A percentile compares a stretch with the other conserved stretches of the same genome.
phyloP scores from a whole-genome alignment of 2,113 vertebrate species.

The Eira barbara region DNA sequence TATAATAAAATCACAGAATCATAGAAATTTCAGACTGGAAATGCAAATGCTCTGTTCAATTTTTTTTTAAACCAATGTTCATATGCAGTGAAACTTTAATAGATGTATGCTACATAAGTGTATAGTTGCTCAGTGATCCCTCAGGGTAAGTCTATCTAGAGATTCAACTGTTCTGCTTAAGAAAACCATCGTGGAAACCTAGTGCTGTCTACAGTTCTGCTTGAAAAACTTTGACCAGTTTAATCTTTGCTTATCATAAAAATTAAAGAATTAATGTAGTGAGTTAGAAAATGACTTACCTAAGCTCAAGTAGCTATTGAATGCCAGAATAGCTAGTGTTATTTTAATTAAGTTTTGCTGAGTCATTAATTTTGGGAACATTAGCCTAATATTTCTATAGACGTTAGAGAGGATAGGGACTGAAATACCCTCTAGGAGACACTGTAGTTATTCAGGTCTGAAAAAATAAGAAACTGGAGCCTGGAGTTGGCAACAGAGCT shows the following conservation, averaged over 20 bases:
- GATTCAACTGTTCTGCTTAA: not conserved
- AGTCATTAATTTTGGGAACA: not conserved
- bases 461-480: not conserved
- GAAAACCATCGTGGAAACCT: not conserved
- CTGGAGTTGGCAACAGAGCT: not conserved
- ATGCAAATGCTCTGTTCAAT: not conserved
- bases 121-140: not conserved
- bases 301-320: not conserved
- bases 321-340: not conserved
- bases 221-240: not conserved
- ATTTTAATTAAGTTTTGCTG: not conserved
- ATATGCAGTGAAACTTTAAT: not conserved
- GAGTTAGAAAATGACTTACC: not conserved
- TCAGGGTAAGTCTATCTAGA: not conserved
- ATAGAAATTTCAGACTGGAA: not conserved
- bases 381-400: not conserved
- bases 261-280: not conserved
- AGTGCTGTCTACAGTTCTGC: not conserved
- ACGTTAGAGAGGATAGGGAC: not conserved
- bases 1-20: not conserved
- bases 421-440: not conserved
- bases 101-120: not conserved
- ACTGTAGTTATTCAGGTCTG: not conserved
- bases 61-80: not conserved
- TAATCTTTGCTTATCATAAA: not conserved